Evolutionary conservation across 2,888 invertebrate genomes (phyloP).

Genomic region (Dynastes grantii): DNA sequence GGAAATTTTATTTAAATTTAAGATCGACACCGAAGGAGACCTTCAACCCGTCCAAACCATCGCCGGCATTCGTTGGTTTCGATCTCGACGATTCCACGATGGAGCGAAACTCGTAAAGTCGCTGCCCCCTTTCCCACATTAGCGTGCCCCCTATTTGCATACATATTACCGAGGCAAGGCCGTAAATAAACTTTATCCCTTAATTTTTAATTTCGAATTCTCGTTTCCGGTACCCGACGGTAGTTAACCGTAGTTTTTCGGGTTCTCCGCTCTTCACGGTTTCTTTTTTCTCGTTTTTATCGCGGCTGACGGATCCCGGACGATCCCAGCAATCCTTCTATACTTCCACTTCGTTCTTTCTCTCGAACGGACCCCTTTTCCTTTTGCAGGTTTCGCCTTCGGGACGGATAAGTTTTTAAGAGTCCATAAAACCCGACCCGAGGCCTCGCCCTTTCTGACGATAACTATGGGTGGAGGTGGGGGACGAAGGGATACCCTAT

Average conservation of each 20-base stretch:
- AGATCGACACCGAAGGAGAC: too few species aligned
- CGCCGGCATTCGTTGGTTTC: too few species aligned
- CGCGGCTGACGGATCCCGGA: not conserved
- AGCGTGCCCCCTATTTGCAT: slow-evolving; percentile 38
- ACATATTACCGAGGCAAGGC: slow-evolving; percentile 37
- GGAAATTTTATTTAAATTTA: too few species aligned
- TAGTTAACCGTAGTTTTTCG: slow-evolving; percentile 35
- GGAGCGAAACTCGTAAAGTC: too few species aligned
- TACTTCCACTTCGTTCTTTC: not conserved
- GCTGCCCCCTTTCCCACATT: slow-evolving; percentile 38
- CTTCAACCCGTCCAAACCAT: too few species aligned
- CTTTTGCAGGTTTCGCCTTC: not conserved
- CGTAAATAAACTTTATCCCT: slow-evolving; percentile 46
- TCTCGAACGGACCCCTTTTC: not conserved
- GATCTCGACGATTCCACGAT: too few species aligned
- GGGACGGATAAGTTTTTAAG: slow-evolving; percentile 48
- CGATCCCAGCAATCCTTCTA: slow-evolving; percentile 2
- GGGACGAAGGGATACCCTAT: slow-evolving; percentile 57
- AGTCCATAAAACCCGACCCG: slow-evolving; percentile 47
- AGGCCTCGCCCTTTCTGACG: slow-evolving; percentile 49
- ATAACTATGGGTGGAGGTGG: slow-evolving; percentile 19
- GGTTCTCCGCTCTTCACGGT: not conserved
- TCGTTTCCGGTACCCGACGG: slow-evolving; percentile 27
- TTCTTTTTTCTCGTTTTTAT: slow-evolving; percentile 30
- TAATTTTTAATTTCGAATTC: slow-evolving; percentile 46